Evolutionary conservation across 2,113 vertebrate genomes (phyloP).

Genomic region (Oncorhynchus nerka): DNA sequence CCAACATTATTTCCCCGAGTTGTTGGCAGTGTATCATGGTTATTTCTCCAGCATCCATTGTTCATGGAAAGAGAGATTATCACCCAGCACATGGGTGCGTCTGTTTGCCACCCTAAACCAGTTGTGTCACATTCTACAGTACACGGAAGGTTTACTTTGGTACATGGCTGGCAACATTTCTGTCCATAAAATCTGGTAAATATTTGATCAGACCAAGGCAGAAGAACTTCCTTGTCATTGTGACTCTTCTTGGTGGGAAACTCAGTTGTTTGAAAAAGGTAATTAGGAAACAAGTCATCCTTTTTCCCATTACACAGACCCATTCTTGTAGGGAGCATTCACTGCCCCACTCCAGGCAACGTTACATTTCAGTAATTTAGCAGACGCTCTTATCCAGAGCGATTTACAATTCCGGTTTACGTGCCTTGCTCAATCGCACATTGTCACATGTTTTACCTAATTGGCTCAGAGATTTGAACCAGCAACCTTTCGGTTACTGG

Average conservation of each 20-base stretch:
- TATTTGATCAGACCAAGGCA: neutral
- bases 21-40: neutral
- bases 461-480: too few species aligned
- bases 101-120: conserved; percentile 31
- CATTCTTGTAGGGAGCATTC: conserved; percentile 38
- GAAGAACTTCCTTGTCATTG: neutral
- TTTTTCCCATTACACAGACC: conserved; percentile 8
- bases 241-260: neutral
- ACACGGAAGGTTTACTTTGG: neutral
- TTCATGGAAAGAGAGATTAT: conserved; percentile 19
- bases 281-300: neutral
- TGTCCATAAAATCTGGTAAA: neutral
- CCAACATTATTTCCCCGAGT: too few species aligned
- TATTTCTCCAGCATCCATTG: neutral
- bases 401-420: too few species aligned
- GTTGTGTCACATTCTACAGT: conserved; percentile 18
- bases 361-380: too few species aligned
- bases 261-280: neutral
- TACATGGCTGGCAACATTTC: neutral
- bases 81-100: conserved; percentile 42
- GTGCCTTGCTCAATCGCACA: too few species aligned
- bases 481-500: too few species aligned
- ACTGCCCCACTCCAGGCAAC: conserved; percentile 15
- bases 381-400: too few species aligned
- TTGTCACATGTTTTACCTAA: too few species aligned